These are phyloP conservation scores for Lycopodina hypogea DNA, from an alignment of 37 sponge, comb jelly and placozoan species.

Conservation along the genomic window DNA sequence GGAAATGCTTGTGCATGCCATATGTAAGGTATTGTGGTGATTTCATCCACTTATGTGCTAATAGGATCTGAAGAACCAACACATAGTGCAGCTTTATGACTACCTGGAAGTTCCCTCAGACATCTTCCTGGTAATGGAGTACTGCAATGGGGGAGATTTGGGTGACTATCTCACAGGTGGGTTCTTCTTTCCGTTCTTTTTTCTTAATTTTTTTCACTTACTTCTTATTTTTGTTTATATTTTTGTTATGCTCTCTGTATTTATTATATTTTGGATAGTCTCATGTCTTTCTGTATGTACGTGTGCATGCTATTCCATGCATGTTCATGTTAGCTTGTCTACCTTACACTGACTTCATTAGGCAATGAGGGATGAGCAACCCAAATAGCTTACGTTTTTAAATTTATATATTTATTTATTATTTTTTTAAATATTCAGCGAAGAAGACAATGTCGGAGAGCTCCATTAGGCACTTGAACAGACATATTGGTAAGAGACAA, in stretches of 20 bases:
- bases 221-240: background rate
- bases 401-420: background rate
- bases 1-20: too few species aligned
- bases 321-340: too few species aligned
- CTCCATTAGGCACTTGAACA: slow-evolving; percentile 61
- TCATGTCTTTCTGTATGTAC: too few species aligned
- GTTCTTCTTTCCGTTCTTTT: background rate
- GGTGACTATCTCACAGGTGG: slow-evolving; percentile 75
- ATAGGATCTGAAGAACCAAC: slow-evolving; percentile 62
- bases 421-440: slow-evolving; percentile 14
- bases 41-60: too few species aligned
- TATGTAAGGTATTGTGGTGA: too few species aligned
- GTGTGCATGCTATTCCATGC: too few species aligned
- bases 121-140: slow-evolving; percentile 65
- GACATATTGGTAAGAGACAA: slow-evolving; percentile 53
- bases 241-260: background rate
- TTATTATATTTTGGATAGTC: background rate
- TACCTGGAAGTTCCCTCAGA: slow-evolving; percentile 34
- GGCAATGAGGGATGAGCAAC: too few species aligned
- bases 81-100: slow-evolving; percentile 72
- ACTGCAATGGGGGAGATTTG: slow-evolving; percentile 90
- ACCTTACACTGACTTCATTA: too few species aligned
- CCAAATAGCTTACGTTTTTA: background rate
- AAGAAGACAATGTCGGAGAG: slow-evolving; percentile 76
- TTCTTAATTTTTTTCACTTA: background rate